Evolutionary conservation across 2,797 vertebrate species (phyloP), one percentile per base, ranked within the genome.

Genomic region (Microctenopoma stevenorrisi): DNA sequence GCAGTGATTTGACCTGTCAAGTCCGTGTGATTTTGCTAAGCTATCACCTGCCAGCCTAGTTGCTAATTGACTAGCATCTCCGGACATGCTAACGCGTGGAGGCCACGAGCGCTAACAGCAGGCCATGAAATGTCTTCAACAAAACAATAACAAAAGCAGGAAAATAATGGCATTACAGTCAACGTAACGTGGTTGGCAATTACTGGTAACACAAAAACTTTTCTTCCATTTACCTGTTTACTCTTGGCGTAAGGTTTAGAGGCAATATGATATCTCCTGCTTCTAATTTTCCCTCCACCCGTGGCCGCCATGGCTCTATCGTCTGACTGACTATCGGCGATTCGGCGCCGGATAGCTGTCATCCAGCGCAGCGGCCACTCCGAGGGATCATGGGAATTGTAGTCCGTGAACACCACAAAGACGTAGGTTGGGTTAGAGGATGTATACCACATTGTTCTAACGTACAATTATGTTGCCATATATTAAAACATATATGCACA

Each of bases 261-360:
- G 80, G 91, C 91, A 77, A 94, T 94, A 26, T 95, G 94, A 79
- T 92, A 93, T 91, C 95, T 93, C 86, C 94, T 94, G 86, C 90
- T 94, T 93, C 94, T 93, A 67, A 95, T 95, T 94, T 95, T 95
- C 93, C 95, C 95, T 95, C 95, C 95, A 93, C 94, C 94, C 91
- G 94, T 92, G 92, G 94, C 93, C 92, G 95, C 94, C 94, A 95
- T 95, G 89, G 90, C 89, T 93, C 83, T 90, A 77, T 92, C 84
- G 92, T 92, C 85, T 91, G 89, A 91, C 67, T 84, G 85, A 87
- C 85, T 87, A 51, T 91, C 91, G 90, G 86, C 67, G 86, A 89
- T 90, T 89, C 86, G 87, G 91, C 90, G 93, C 93, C 92, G 94
- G 92, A 92, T 93, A 91, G 92, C 91, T 93, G 91, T 93, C 90